Conservation (phyloP, 2,113 vertebrate genomes). For the Sylvia atricapilla region DNA sequence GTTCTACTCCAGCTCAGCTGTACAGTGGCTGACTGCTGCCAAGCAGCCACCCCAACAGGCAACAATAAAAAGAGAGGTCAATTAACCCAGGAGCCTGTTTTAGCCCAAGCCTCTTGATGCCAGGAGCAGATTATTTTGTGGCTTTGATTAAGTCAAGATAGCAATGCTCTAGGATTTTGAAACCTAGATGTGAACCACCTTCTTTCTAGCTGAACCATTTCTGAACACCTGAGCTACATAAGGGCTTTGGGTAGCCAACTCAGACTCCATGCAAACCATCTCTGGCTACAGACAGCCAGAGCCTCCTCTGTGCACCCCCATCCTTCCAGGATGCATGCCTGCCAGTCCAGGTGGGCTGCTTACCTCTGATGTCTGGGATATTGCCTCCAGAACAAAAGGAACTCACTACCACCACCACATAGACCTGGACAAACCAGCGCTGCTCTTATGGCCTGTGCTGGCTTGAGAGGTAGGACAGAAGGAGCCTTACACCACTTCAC, state of each 20-base stretch:
- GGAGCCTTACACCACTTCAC: neutral
- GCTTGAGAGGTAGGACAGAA: neutral
- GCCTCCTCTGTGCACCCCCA: neutral
- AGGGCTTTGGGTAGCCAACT: neutral
- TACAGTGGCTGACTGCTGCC: neutral
- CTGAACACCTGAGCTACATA: neutral
- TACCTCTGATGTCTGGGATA: neutral
- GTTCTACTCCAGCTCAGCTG: conserved; percentile 11
- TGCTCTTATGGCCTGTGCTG: neutral
- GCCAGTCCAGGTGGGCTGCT: neutral
- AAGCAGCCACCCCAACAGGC: conserved; percentile 17
- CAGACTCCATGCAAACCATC: neutral
- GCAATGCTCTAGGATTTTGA: neutral
- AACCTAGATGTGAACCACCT: neutral
- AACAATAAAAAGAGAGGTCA: conserved; percentile 65
- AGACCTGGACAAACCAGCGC: neutral
- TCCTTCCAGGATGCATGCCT: accelerated
- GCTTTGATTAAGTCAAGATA: conserved; percentile 27
- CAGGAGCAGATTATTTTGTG: conserved; percentile 53
- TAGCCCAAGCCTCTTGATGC: conserved; percentile 27
- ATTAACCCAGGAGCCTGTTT: conserved; percentile 35
- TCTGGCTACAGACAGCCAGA: neutral
- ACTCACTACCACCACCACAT: neutral
- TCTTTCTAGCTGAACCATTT: neutral
- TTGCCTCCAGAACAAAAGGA: neutral